A percentile compares a stretch with the other conserved stretches of the same genome.
Conservation (phyloP, 2,113 vertebrate species). For the Amphiprion ocellaris region DNA sequence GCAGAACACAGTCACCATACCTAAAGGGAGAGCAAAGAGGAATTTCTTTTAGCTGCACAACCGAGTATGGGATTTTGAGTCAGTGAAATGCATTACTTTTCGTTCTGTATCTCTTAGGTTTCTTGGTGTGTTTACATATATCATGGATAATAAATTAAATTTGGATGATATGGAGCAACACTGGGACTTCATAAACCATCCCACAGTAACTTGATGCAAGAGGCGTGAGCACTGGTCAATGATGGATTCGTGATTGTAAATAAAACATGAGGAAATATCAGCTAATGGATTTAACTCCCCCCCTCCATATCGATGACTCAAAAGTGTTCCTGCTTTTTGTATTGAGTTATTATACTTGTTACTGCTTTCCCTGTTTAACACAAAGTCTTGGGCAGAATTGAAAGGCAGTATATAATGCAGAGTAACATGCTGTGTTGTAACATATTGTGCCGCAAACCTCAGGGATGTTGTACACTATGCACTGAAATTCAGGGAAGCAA, state of each 20-base stretch:
- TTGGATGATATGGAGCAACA: neutral
- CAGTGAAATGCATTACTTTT: neutral
- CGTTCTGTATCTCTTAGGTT: neutral
- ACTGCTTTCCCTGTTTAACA: neutral
- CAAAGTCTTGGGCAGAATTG: neutral
- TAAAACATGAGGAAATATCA: neutral
- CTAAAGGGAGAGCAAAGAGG: constrained; percentile 69
- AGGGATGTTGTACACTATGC: neutral
- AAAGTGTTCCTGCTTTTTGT: constrained; percentile 3
- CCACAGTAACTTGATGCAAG: constrained; percentile 29
- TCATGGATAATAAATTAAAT: neutral
- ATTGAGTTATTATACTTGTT: neutral
- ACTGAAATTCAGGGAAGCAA: neutral
- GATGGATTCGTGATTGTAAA: no score
- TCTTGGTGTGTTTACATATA: neutral
- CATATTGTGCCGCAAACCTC: neutral
- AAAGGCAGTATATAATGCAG: neutral
- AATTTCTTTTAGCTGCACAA: neutral
- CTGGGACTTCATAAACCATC: no score
- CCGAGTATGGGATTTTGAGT: neutral
- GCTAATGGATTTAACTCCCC: constrained; percentile 16
- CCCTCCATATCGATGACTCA: neutral
- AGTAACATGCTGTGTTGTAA: neutral
- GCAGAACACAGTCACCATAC: constrained; percentile 96
- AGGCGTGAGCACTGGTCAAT: neutral